Conservation (phyloP, 2,888 invertebrate genomes). For the Ichneumoninae sp. region DNA sequence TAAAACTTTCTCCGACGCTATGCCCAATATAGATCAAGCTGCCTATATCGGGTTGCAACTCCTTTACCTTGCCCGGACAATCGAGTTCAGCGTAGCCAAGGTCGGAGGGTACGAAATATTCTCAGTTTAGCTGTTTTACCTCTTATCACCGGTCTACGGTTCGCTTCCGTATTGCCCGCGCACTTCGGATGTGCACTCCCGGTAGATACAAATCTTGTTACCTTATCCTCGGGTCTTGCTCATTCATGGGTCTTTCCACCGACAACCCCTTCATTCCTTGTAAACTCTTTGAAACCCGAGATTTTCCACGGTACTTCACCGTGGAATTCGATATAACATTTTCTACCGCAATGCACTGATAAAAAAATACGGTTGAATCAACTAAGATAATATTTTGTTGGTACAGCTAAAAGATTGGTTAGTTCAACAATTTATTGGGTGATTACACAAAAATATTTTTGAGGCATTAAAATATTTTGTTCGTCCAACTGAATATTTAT, state of each 20-base stretch:
- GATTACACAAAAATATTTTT: too few species aligned
- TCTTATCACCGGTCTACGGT: neutral
- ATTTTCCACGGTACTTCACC: neutral
- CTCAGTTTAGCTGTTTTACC: neutral
- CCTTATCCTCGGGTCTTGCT: neutral
- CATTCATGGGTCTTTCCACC: neutral
- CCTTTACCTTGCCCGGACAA: neutral
- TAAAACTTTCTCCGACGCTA: conserved; percentile 28
- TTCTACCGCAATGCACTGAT: too few species aligned
- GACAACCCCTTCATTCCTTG: neutral
- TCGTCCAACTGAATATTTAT: too few species aligned
- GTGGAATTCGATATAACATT: neutral
- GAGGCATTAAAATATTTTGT: too few species aligned
- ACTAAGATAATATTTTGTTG: too few species aligned
- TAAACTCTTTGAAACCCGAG: conserved; percentile 8
- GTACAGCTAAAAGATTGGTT: too few species aligned
- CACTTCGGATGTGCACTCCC: neutral
- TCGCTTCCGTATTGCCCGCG: neutral
- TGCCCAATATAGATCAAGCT: neutral
- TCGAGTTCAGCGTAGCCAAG: conserved; percentile 7
- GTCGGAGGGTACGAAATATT: conserved; percentile 4
- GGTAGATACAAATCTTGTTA: conserved; percentile 10
- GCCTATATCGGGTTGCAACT: conserved; percentile 28
- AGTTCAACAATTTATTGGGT: too few species aligned
- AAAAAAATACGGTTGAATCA: too few species aligned